phyloP scores from a whole-genome alignment of 2,113 vertebrate genomes.

The Pogonocichla stellata region DNA sequence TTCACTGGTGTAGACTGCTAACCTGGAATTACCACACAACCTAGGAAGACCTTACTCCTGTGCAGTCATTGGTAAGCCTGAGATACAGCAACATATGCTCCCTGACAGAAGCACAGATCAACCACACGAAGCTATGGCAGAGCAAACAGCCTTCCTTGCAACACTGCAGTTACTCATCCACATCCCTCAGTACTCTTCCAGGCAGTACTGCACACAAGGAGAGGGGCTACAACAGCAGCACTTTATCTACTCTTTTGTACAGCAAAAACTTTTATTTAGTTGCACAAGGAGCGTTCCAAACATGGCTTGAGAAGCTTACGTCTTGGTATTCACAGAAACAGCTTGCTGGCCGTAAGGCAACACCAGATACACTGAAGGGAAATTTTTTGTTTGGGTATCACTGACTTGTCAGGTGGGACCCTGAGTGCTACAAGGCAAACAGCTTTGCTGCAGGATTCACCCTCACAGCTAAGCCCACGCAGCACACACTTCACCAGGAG shows the following conservation, averaged over 20 bases:
- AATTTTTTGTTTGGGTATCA: neutral
- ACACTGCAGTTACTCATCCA: fast-evolving
- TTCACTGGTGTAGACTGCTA: neutral
- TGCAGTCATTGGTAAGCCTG: fast-evolving
- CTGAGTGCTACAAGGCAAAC: neutral
- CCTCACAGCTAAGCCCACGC: neutral
- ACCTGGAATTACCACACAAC: neutral
- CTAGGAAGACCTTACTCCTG: neutral
- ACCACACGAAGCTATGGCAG: neutral
- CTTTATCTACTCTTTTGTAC: neutral
- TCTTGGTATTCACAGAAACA: neutral
- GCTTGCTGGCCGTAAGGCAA: neutral
- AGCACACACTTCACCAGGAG: neutral
- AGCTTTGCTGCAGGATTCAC: neutral
- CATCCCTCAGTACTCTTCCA: neutral
- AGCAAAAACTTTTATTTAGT: neutral
- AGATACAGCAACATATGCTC: fast-evolving
- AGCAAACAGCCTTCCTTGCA: neutral
- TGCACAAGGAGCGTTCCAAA: neutral
- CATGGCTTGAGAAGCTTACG: neutral
- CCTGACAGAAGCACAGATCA: neutral
- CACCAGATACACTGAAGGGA: neutral
- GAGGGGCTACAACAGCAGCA: neutral
- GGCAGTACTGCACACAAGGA: neutral
- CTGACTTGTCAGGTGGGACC: neutral